phyloP scores from a whole-genome alignment of 2,113 vertebrate genomes.

The Anoura caudifer region DNA sequence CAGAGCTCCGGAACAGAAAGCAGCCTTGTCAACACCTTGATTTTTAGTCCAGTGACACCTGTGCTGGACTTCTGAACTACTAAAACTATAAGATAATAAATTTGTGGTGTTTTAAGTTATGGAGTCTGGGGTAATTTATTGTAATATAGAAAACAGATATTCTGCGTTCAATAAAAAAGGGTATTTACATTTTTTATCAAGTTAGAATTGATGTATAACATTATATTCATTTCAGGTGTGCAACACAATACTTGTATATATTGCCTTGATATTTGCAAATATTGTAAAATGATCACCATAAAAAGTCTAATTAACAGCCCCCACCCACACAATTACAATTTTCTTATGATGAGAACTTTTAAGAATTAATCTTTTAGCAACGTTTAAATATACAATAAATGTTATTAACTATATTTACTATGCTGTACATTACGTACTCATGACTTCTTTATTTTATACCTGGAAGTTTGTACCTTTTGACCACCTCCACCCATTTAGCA shows the following conservation, averaged over 20 bases:
- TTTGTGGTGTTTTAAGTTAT: too few species aligned
- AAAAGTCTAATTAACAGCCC: background rate
- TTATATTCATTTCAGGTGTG: too few species aligned
- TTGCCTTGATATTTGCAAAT: background rate
- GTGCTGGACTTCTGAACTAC: too few species aligned
- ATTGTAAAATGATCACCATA: background rate
- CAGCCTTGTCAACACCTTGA: background rate
- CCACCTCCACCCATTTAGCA: background rate
- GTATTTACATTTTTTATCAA: background rate
- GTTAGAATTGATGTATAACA: too few species aligned
- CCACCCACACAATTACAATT: background rate
- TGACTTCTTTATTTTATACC: background rate
- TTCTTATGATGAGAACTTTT: background rate
- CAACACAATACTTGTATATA: too few species aligned
- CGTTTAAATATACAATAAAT: background rate
- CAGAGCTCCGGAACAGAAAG: background rate
- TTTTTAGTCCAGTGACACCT: too few species aligned
- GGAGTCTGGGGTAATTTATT: background rate
- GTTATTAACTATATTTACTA: background rate
- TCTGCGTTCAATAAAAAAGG: background rate
- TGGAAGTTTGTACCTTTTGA: background rate
- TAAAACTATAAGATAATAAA: too few species aligned
- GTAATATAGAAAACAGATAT: background rate
- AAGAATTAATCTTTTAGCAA: background rate
- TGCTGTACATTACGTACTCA: background rate